Evolutionary conservation across 2,797 vertebrate species (phyloP).

Genomic region (Silurus aristotelis): DNA sequence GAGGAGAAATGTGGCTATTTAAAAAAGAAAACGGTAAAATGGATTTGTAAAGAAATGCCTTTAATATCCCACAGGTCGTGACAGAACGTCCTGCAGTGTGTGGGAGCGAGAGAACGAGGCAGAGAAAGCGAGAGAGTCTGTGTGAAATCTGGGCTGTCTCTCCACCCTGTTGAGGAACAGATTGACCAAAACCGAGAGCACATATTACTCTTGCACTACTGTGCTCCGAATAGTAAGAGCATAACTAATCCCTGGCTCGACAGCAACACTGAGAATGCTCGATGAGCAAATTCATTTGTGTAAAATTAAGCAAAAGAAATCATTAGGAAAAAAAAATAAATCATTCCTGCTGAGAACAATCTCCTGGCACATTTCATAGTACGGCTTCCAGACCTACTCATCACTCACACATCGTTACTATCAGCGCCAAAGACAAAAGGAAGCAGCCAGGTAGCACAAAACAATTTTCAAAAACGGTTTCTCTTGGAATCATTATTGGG

Average conservation of each 20-base stretch:
- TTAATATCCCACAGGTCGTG: conserved; percentile 37
- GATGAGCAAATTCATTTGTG: neutral
- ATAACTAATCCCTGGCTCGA: conserved; percentile 29
- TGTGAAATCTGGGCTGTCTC: conserved; percentile 30
- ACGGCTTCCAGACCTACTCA: neutral
- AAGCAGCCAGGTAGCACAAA: neutral
- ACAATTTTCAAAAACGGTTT: neutral
- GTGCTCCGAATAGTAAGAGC: conserved; percentile 18
- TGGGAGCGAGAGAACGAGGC: conserved; percentile 56
- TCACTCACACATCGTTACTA: conserved; percentile 2
- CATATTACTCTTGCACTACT: conserved; percentile 28
- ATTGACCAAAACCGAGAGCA: conserved; percentile 40
- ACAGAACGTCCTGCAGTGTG: conserved; percentile 34
- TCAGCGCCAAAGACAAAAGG: neutral
- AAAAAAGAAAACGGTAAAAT: conserved; percentile 17
- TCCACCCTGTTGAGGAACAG: conserved; percentile 43
- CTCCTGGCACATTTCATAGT: neutral
- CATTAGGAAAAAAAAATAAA: neutral
- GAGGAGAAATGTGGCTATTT: neutral
- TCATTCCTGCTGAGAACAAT: conserved; percentile 7
- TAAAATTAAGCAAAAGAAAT: neutral
- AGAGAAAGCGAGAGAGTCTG: conserved; percentile 59
- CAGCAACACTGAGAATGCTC: neutral
- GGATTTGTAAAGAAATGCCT: conserved; percentile 35
- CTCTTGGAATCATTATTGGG: neutral